These are phyloP conservation scores for Onchidella celtica DNA, from an alignment of 2,888 invertebrate species.

Conservation along the genomic window DNA sequence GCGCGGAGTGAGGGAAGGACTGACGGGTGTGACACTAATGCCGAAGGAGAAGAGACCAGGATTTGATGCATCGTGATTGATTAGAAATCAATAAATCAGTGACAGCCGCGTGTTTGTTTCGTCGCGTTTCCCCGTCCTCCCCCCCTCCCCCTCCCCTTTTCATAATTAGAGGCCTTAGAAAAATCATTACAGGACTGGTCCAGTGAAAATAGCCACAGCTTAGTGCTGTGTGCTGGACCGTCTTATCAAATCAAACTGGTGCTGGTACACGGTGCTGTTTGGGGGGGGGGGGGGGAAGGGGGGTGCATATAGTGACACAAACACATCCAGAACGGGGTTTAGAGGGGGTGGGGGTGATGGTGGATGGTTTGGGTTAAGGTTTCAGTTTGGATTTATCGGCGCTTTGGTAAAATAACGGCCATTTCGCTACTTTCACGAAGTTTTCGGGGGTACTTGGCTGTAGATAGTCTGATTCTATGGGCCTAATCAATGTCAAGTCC, in stretches of 20 bases:
- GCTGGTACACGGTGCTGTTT: neutral
- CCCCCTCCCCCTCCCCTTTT: neutral
- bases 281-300: neutral
- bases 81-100: slow-evolving; percentile 44
- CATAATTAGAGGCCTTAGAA: slow-evolving; percentile 45
- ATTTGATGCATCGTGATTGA: slow-evolving; percentile 50
- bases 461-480: no score
- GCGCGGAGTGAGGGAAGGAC: slow-evolving; percentile 3
- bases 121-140: neutral
- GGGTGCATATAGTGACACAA: neutral
- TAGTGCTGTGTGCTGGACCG: no score
- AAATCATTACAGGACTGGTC: slow-evolving; percentile 40
- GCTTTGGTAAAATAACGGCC: no score
- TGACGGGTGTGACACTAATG: slow-evolving; percentile 40
- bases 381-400: no score
- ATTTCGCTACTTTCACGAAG: no score
- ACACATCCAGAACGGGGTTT: neutral
- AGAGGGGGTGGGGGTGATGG: neutral
- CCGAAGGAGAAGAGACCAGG: slow-evolving; percentile 25
- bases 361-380: no score
- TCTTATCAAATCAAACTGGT: no score
- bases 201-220: neutral
- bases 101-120: slow-evolving; percentile 45
- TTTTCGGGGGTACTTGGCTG: no score
- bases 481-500: no score